Conservation (phyloP, 2,888 invertebrate species). For the Lasioglossum marginatum region DNA sequence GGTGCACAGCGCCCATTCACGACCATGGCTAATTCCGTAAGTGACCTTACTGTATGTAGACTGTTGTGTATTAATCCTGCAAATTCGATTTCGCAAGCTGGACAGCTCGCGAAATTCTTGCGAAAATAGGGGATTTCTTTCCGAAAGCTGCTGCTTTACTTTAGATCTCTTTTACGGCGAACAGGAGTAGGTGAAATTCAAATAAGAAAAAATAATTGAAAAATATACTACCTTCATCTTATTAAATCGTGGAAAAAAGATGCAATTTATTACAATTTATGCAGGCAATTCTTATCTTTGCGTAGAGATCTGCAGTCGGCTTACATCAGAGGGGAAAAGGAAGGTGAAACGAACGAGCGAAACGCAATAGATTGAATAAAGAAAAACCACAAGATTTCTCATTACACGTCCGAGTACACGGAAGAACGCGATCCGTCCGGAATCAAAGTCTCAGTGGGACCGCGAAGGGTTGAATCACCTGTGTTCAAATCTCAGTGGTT, state of each 20-base stretch:
- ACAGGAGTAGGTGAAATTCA: no score
- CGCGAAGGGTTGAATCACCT: constrained; percentile 6
- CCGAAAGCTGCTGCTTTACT: no score
- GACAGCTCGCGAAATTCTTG: not conserved
- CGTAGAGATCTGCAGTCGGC: not conserved
- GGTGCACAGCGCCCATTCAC: not conserved
- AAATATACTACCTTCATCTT: no score
- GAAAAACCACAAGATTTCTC: not conserved
- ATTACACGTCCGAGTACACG: not conserved
- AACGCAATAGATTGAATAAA: not conserved
- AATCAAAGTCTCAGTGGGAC: not conserved
- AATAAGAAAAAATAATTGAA: no score
- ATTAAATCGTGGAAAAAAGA: no score
- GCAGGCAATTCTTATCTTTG: not conserved
- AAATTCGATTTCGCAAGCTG: not conserved
- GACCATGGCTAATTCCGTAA: not conserved
- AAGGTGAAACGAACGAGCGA: not conserved
- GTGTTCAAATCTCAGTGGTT: constrained; percentile 25
- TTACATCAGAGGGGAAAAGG: not conserved
- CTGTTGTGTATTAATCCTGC: not conserved
- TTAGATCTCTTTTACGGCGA: no score
- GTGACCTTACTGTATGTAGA: not conserved
- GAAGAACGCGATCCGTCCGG: not conserved
- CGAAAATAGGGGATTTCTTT: no score
- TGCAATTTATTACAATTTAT: not conserved